phyloP scores from a whole-genome alignment of 2,888 invertebrate genomes.

The Eurois occulta region DNA sequence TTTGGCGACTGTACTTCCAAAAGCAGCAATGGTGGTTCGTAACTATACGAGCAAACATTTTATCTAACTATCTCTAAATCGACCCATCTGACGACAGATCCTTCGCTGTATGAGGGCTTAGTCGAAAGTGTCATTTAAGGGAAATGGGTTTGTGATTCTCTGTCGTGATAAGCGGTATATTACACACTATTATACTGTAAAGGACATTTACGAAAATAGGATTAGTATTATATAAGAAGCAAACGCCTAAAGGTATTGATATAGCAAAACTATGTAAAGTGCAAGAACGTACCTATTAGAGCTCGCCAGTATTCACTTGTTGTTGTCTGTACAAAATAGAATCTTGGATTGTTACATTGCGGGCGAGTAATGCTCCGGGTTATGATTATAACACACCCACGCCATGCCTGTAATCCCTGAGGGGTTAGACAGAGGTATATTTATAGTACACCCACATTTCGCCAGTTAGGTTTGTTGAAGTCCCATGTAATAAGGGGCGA shows the following conservation, averaged over 20 bases:
- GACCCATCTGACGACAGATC: slow-evolving; percentile 1
- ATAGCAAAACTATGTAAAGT: slow-evolving; percentile 8
- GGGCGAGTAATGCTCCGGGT: neutral
- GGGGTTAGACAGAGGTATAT: no score
- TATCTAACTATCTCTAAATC: slow-evolving; percentile 22
- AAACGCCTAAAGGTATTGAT: slow-evolving; percentile 12
- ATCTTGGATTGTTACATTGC: neutral
- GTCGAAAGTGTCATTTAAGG: slow-evolving; percentile 30
- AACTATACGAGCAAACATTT: neutral
- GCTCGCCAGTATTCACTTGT: neutral
- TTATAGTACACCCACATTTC: no score
- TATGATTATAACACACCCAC: no score
- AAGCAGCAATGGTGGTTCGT: neutral
- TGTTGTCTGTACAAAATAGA: neutral
- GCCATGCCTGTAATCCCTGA: no score
- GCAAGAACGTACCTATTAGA: neutral
- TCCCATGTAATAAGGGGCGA: no score
- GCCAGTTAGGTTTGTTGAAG: no score
- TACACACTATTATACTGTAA: neutral
- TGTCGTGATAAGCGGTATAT: slow-evolving; percentile 36
- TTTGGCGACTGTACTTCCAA: no score
- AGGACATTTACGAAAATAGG: slow-evolving; percentile 9
- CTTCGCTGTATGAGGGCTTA: neutral
- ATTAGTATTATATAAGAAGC: neutral
- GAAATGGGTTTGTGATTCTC: slow-evolving; percentile 54